phyloP scores from a whole-genome alignment of 2,113 vertebrate genomes.

The Cebus imitator region DNA sequence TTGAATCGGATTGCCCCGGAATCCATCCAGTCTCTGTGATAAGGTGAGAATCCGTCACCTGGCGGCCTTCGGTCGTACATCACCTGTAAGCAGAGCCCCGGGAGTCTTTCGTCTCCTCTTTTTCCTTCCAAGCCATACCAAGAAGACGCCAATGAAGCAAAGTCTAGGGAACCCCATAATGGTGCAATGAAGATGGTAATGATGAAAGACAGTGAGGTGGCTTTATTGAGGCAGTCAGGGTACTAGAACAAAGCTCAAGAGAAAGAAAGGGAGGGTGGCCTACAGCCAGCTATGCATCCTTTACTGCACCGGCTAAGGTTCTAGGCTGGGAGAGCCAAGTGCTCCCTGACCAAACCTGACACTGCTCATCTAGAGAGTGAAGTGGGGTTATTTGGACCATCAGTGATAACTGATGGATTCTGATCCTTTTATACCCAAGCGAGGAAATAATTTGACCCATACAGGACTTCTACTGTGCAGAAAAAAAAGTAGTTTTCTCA shows the following conservation, averaged over 20 bases:
- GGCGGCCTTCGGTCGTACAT: background rate
- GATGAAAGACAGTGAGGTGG: background rate
- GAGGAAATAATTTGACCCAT: background rate
- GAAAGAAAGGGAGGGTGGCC: background rate
- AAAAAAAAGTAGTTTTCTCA: constrained; percentile 27
- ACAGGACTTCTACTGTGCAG: background rate
- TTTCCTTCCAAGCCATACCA: background rate
- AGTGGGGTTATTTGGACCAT: background rate
- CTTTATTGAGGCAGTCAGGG: background rate
- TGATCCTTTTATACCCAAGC: background rate
- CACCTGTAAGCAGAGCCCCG: no score
- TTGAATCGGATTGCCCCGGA: background rate
- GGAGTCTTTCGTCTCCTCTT: background rate
- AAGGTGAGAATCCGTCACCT: constrained; percentile 40
- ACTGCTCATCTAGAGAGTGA: background rate
- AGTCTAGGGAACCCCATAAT: background rate
- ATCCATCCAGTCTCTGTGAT: background rate
- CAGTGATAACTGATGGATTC: background rate
- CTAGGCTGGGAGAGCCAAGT: background rate
- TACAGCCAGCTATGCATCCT: background rate
- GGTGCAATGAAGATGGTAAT: background rate
- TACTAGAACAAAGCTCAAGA: background rate
- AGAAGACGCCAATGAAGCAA: background rate
- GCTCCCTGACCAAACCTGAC: background rate
- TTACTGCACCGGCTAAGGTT: background rate